Evolutionary conservation across 2,797 vertebrate genomes (phyloP).

Genomic region (Clarias platycephalus): DNA sequence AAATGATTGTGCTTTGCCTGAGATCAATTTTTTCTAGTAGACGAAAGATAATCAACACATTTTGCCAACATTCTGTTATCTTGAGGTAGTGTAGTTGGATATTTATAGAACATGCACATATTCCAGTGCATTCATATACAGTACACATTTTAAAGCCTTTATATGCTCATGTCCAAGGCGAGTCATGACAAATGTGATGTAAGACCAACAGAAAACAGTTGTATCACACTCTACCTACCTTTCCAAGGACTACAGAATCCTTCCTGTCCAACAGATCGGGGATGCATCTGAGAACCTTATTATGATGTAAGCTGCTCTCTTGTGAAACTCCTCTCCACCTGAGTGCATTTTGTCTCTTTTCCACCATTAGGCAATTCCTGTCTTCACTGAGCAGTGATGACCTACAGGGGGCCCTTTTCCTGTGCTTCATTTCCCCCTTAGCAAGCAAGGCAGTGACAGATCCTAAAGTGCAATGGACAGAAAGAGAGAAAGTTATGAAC

Average conservation of each 20-base stretch:
- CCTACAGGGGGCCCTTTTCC: conserved; percentile 72
- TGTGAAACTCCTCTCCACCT: conserved; percentile 64
- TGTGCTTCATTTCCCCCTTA: conserved; percentile 80
- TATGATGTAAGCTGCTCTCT: conserved; percentile 64
- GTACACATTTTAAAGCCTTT: background rate
- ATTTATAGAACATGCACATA: background rate
- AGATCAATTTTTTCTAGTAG: background rate
- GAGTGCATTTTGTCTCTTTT: conserved; percentile 69
- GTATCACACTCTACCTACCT: conserved; percentile 63
- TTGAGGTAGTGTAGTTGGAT: background rate
- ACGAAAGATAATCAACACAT: background rate
- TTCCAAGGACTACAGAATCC: conserved; percentile 72
- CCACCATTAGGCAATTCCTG: conserved; percentile 63
- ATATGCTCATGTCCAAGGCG: background rate
- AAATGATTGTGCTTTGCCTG: background rate
- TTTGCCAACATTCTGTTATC: background rate
- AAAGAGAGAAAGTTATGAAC: conserved; percentile 6
- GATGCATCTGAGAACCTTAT: conserved; percentile 59
- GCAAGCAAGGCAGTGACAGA: conserved; percentile 47
- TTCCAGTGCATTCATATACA: background rate
- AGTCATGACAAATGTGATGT: background rate
- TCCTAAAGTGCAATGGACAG: conserved; percentile 24
- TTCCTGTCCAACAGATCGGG: conserved; percentile 74
- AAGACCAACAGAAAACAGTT: background rate
- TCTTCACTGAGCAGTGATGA: conserved; percentile 56